A percentile compares a stretch with the other conserved stretches of the same genome.
Conservation (phyloP, 2,113 vertebrate genomes). For the Misgurnus anguillicaudatus region DNA sequence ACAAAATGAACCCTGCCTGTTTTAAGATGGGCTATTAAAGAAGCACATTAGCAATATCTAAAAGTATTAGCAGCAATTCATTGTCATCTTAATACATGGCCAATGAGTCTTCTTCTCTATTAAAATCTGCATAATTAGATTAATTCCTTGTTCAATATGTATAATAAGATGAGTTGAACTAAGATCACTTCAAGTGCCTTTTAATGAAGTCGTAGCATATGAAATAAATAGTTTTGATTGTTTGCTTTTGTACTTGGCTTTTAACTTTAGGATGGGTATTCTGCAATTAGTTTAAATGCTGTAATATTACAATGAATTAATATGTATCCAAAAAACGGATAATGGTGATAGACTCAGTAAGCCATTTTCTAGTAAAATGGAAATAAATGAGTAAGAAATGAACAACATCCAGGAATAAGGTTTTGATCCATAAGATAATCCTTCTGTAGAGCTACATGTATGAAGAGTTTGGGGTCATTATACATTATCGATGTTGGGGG, state of each 20-base stretch:
- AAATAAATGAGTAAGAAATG: constrained; percentile 2
- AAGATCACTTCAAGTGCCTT: background rate
- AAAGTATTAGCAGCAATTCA: background rate
- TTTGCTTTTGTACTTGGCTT: background rate
- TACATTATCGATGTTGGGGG: too few relatives aligned
- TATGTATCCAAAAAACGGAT: constrained; percentile 8
- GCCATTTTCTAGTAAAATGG: constrained; percentile 1
- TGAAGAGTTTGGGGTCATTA: background rate
- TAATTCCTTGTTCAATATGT: background rate
- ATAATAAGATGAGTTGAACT: background rate
- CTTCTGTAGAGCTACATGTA: too few relatives aligned
- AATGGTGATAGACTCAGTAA: constrained; percentile 8
- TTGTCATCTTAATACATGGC: background rate
- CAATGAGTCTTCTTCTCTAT: background rate
- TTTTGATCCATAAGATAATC: too few relatives aligned
- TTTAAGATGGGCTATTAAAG: background rate
- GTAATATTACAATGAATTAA: too few relatives aligned
- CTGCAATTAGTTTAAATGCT: constrained; percentile 13
- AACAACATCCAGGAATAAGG: background rate
- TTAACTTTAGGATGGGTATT: background rate
- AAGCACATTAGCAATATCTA: background rate
- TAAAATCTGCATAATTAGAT: constrained; percentile 10
- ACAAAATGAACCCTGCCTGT: background rate
- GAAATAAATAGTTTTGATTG: constrained; percentile 2
- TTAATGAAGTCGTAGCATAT: background rate